Base-by-base conservation (phyloP, 2,113 vertebrate species). In the Panthera uncia region DNA sequence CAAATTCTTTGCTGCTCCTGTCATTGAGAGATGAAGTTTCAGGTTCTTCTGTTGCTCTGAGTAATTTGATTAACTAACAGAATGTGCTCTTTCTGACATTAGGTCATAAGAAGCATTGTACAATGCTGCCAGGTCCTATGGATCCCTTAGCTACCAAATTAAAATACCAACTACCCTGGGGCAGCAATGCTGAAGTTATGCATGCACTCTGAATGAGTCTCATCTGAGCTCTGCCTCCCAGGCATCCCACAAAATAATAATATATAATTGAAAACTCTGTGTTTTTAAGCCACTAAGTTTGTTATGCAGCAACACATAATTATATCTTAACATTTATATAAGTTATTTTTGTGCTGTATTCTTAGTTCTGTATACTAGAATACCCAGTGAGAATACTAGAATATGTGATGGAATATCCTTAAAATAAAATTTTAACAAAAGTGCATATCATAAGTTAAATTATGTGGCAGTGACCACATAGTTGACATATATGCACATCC, bases 401-500 rank as follows among this genome's bases (percentile, higher is more conserved):
- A 81, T 61, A 92, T n/a, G 4, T 96, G 23, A 80, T 31, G 23
- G 11, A 3, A 73, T 16, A 83, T 50, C 5, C 25, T 74, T 61
- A 55, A 94, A 95, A 95, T 45, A 79, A 85, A 90, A 55, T 52
- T 61, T 91, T 61, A 91, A 84, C 4, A 80, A 92, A 87, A 83
- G 16, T 84, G 27, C 88, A 27, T 61, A 10, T 80, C 68, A 12
- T 21, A 95, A 88, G 27, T 93, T 80, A 73, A 66, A 79, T 94
- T 95, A 90, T 29, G 38, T 91, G 29, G 15, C 63, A 91, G n/a
- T 78, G 66, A 87, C 81, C 15, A 78, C 2, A 78, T 15, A 69
- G 50, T 68, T 90, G n/a, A 27, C 48, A 80, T 41, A 76, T 73
- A 65, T 61, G 27, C 33, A 79, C 16, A 88, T 57, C 33, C 6